Evolutionary conservation across 1,140 invertebrate genomes (phyloP), one percentile per base, ranked within the genome.

Genomic region (Drosophila bocki): DNA sequence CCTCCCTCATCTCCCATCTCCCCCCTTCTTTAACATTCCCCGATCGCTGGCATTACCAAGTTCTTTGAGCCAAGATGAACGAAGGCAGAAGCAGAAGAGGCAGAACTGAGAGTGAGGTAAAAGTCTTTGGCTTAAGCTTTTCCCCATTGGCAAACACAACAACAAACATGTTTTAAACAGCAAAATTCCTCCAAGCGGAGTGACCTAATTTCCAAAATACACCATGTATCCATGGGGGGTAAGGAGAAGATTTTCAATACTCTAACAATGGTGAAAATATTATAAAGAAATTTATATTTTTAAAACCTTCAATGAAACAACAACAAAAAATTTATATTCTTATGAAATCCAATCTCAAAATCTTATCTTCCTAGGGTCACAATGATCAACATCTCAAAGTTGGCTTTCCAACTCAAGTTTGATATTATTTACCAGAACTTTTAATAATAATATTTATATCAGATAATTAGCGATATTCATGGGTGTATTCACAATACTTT

Each of bases 121-220:
- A 56, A 56, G 53, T 39, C 53, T 39, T 37, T 22, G 53, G 35
- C 35, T 39, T 39, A 22, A 56, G 53, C 53, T 56, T 39, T 56
- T 56, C 53, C 53, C 53, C 53, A 15, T 22, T 39, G 35, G 53
- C 53, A 39, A 56, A 56, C 53, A 54, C 51, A 39, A 56, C 35
- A 56, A 56, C 35, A 56, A 56, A 56, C 53, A 56, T 56, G 53
- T 56, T 56, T 56, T 56, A 56, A 56, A 22, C 53, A 54, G 53
- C 33, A 26, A 7, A 54, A 54, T 39, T 54, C 19, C 19, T 22
- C 8, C 35, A 54, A 54, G 53, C 53, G 19, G 3, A 19, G 13
- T 56, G 53, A 56, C 53, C 53, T n/a, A 56, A 56, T 56, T 56
- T 56, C 53, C 53, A 56, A 56, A 56, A 56, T 54, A 54, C 35